Evolutionary conservation across 2,888 invertebrate species (phyloP), one percentile per base, ranked within the genome.

Genomic region (Creontiades dilutus): DNA sequence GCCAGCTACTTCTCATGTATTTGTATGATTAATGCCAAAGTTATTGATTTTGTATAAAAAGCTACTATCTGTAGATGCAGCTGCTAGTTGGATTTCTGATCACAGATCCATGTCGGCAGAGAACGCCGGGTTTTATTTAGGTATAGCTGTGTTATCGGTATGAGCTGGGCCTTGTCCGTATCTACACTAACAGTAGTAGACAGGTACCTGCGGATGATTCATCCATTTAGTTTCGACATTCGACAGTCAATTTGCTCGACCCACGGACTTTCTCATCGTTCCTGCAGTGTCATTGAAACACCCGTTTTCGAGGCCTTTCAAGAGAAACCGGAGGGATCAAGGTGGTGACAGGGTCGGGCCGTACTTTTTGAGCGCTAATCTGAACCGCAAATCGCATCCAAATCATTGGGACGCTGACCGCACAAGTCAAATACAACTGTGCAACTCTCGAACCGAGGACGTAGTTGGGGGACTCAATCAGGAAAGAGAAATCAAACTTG

Each of bases 281-380:
- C 68, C 68, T 68, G 68, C 68, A 23, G 23, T 68, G 68, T 68
- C 68, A 68, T 68, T 68, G 68, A 68, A 68, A 23, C 27, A 13
- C 11, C 68, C 19, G 23, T 68, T 68, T 27, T 68, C 68, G 19
- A 68, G 68, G 68, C 19, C 13, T 12, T 68, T 23, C 27, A 23
- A 13, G 68, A 23, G 68, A 68, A 68, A 68, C 19, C 68, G 9
- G 68, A 68, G 68, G 23, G 23, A 19, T 61, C 19, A 19, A 23
- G 19, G 23, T 68, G 68, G 68, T 68, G 68, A 68, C 68, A 68
- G 0, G 68, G 23, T 68, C 68, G 27, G 23, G 23, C 23, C 11
- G 19, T 27, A 19, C 68, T 4, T 68, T 68, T 68, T 68, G 12
- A 19, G n/a, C 68, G 11, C 52, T 27, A 68, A 23, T 27, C 27